These are phyloP conservation scores for Buphagus erythrorhynchus DNA, from an alignment of 2,797 vertebrate genomes.

Conservation along the genomic window DNA sequence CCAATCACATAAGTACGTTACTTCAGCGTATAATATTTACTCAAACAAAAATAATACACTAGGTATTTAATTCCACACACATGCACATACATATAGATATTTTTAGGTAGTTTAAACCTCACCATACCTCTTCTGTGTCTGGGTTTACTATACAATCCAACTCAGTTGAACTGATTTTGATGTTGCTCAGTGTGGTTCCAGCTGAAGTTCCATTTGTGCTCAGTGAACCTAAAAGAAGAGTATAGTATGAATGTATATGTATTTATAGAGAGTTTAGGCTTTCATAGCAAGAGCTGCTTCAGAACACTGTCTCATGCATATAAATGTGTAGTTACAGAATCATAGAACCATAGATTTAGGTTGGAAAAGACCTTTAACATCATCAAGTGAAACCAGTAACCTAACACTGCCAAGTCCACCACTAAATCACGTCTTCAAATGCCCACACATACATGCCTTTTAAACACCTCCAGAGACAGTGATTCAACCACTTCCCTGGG, in stretches of 20 bases:
- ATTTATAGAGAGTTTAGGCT: not conserved
- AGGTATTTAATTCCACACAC: not conserved
- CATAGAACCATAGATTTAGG: not conserved
- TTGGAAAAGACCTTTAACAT: not conserved
- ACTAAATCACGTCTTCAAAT: not conserved
- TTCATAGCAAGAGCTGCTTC: not conserved
- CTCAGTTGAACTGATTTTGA: slow-evolving; percentile 57
- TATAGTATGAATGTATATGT: not conserved
- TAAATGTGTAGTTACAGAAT: not conserved
- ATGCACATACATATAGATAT: not conserved
- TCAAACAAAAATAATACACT: not conserved
- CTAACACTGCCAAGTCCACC: not conserved
- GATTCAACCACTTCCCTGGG: not conserved
- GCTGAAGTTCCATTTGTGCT: slow-evolving; percentile 27
- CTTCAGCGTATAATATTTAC: not conserved
- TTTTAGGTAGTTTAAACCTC: not conserved
- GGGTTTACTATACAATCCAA: slow-evolving; percentile 59
- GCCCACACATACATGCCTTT: not conserved
- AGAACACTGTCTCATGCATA: not conserved
- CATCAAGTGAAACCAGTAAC: not conserved
- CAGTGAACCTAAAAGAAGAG: slow-evolving; percentile 56
- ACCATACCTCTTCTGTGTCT: slow-evolving; percentile 79
- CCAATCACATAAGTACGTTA: not conserved
- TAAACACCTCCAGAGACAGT: not conserved
- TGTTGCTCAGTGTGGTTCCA: slow-evolving; percentile 43